These are phyloP conservation scores for Helogale parvula DNA, from an alignment of 2,113 vertebrate genomes.

Conservation along the genomic window DNA sequence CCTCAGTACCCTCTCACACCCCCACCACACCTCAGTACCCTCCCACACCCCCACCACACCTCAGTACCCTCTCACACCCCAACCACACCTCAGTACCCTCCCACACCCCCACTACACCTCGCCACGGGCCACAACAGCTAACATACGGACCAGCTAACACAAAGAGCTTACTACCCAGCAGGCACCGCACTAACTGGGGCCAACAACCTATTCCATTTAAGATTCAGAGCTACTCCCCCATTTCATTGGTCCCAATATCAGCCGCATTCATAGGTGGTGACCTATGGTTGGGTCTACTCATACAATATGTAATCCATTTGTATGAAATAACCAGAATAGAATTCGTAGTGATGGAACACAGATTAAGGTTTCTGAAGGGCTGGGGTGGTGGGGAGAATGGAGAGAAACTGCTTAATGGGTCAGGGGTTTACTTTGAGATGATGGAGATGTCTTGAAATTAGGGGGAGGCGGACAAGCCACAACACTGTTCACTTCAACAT, in stretches of 20 bases:
- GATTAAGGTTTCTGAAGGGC: neutral
- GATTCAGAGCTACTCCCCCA: neutral
- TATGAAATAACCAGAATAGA: conserved; percentile 33
- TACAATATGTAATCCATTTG: conserved; percentile 1
- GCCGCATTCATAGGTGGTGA: neutral
- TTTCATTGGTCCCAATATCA: no score
- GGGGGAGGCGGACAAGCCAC: accelerated
- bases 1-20: neutral
- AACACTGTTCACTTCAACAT: neutral
- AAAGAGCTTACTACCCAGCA: neutral
- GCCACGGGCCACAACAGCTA: neutral
- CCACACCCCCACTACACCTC: neutral
- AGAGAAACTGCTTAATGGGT: neutral
- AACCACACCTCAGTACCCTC: neutral
- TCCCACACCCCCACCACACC: neutral
- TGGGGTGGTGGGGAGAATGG: accelerated
- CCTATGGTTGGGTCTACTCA: neutral
- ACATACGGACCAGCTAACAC: neutral
- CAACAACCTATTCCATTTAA: neutral
- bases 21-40: no score
- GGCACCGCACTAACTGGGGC: neutral
- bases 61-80: no score
- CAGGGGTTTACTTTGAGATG: neutral
- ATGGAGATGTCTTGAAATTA: accelerated
- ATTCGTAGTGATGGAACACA: neutral